Evolutionary conservation across 1,140 invertebrate genomes (phyloP).

Genomic region (Cherax quadricarinatus): DNA sequence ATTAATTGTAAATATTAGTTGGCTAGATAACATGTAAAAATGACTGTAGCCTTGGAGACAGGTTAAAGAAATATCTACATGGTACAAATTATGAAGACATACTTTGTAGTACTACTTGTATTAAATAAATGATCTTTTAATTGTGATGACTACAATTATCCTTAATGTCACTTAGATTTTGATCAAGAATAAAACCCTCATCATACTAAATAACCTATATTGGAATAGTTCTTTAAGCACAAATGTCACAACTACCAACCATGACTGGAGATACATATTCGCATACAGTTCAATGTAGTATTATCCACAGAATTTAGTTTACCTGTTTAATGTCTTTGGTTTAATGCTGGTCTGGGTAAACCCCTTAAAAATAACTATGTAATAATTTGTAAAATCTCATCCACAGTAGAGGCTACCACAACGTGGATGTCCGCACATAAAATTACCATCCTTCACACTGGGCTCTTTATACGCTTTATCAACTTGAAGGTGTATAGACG

Average conservation of each 20-base stretch:
- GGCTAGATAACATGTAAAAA: not conserved
- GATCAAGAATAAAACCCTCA: constrained; percentile 41
- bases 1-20: constrained; percentile 45
- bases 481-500: not conserved
- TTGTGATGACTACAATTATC: not conserved
- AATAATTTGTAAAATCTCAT: not conserved
- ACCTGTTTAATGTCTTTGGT: constrained; percentile 58
- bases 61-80: constrained; percentile 1
- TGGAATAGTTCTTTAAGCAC: not conserved
- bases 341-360: constrained; percentile 46
- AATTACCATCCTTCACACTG: not conserved
- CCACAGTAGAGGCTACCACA: not conserved
- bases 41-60: not conserved
- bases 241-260: constrained; percentile 16
- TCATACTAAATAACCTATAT: constrained; percentile 31
- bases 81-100: constrained; percentile 22
- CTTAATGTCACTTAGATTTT: not conserved
- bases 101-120: not conserved
- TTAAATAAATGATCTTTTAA: not conserved
- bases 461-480: not conserved
- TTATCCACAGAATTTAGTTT: constrained; percentile 25
- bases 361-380: not conserved
- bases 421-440: not conserved
- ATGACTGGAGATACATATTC: not conserved
- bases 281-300: constrained; percentile 4